Base-by-base conservation (phyloP, 30 jellyfish, hydroid and myxozoan genomes). In the Aurelia coerulea region DNA sequence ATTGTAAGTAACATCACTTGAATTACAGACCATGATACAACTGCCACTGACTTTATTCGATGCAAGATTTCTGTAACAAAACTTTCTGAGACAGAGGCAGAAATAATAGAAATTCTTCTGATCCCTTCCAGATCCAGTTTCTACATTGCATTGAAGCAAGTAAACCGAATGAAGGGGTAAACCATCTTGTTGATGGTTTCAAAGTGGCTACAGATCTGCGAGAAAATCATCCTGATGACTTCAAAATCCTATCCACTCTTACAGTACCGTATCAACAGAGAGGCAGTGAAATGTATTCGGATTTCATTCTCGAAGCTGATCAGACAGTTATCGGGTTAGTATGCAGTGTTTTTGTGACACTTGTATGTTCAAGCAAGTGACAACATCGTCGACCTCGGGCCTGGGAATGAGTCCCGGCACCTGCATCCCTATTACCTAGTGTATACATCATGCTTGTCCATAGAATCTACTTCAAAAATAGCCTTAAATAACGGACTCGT, bases 181-280 rank as follows among this genome's bases (percentile, higher is more conserved):
- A 73, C 69, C 91, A 74, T 15, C 86, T 90, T 11, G 94, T 83
- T 8, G 97, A 90, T 67, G 97, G 94, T 2, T 82, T 82, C 65
- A 74, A 90, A 42, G 94, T 82, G 39, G 97, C 91, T 1, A 65
- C 75, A 23, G 84, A 69, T 23, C 70, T 90, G 82, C 83, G 86
- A 49, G 86, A 76, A 42, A 31, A 67, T n/a, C 11, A 78, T 34
- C 91, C 91, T 5, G 91, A 90, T 16, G 59, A 65, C 14, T 90
- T 82, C 62, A 72, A 90, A 35, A 42, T 82, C 9, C 91, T 90
- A 5, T 35, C 94, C 19, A 83, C 76, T 35, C 50, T 83, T 46
- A 84, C 81, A 13, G 83, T 90, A 62, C 75, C 73, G 12, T 90
- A 59, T 59, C 73, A 90, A 69, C 95, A 90, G 74, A 60, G 13